These are phyloP conservation scores for Petrocephalus sullivani DNA, from an alignment of 2,797 vertebrate genomes.

Conservation along the genomic window DNA sequence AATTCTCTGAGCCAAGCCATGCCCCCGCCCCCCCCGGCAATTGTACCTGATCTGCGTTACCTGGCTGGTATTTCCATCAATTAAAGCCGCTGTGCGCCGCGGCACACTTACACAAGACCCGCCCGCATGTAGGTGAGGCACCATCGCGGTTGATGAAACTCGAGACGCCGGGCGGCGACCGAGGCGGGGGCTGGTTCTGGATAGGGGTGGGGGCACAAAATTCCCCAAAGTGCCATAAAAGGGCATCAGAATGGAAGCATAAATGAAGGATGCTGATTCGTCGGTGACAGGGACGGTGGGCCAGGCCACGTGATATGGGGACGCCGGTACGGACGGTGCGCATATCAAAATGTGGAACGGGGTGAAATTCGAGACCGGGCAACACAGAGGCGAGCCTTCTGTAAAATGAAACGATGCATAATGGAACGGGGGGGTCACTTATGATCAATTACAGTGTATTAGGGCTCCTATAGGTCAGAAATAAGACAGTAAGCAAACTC, in stretches of 20 bases:
- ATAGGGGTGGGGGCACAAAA: not conserved
- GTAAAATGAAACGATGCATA: not conserved
- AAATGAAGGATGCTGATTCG: not conserved
- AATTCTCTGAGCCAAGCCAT: slow-evolving; percentile 48
- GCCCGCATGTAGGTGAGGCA: slow-evolving; percentile 53
- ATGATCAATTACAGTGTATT: not conserved
- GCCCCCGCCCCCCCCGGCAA: not conserved
- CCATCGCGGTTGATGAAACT: slow-evolving; percentile 48
- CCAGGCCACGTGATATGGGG: not conserved
- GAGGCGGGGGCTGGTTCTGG: slow-evolving; percentile 28
- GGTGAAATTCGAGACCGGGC: not conserved
- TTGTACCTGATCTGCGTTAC: slow-evolving; percentile 46
- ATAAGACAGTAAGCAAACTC: not conserved
- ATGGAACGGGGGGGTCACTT: not conserved
- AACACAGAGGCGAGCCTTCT: not conserved
- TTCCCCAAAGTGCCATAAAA: slow-evolving; percentile 17
- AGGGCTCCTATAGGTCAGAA: not conserved
- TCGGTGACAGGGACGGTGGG: not conserved
- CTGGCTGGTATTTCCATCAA: slow-evolving; percentile 55
- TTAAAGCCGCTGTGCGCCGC: slow-evolving; percentile 55
- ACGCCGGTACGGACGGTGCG: not conserved
- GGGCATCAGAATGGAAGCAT: not conserved
- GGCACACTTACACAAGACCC: slow-evolving; percentile 51
- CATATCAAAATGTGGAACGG: not conserved
- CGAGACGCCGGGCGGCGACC: slow-evolving; percentile 35